Base-by-base conservation (phyloP, 2,888 invertebrate species). In the Lacanobia oleracea region DNA sequence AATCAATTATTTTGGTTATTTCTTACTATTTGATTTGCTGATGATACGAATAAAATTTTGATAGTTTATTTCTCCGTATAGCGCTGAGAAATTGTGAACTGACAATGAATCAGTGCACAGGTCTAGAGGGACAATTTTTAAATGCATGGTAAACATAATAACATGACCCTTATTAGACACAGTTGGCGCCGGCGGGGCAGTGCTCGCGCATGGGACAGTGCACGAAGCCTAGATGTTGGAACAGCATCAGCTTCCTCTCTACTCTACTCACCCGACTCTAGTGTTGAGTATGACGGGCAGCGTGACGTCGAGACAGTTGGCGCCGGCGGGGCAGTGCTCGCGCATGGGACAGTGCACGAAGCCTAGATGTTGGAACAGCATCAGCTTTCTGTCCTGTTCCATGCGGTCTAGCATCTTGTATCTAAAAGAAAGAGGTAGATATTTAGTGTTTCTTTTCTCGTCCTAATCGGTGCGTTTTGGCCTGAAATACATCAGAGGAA, bases 291-390 rank as follows among this genome's bases (percentile, higher is more conserved):
- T 92, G 54, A 95, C 92, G 0, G 95, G 95, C 76, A 95, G 77
- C 0, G 94, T 91, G 0, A 89, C 93, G 67, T 96, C 96, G 0
- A 95, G 86, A 37, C 95, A 96, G 88, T 93, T 98, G 63, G 98
- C 97, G 88, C 97, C 98, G 60, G 99, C 98, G 18, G 99, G 99
- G 91, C 99, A 99, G 92, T 99, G 98, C 93, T 99, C 99, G 68
- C 98, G 96, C 93, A 99, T 98, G 18, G 99, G 99, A 92, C 98
- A 98, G 94, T 99, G 99, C 70, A 99, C 98, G 94, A 99, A 99
- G 73, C 99, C 99, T 57, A 99, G 96, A 93, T 99, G 99, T 93
- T 99, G 99, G 89, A 99, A 98, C 76, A 99, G 96, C 97, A 99
- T 98, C 84, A 99, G 96, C 92, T 99, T 98, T 79, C 99, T 96